Evolutionary conservation across 92 coral and sea anemone species (phyloP).

Genomic region (Galaxea fascicularis): DNA sequence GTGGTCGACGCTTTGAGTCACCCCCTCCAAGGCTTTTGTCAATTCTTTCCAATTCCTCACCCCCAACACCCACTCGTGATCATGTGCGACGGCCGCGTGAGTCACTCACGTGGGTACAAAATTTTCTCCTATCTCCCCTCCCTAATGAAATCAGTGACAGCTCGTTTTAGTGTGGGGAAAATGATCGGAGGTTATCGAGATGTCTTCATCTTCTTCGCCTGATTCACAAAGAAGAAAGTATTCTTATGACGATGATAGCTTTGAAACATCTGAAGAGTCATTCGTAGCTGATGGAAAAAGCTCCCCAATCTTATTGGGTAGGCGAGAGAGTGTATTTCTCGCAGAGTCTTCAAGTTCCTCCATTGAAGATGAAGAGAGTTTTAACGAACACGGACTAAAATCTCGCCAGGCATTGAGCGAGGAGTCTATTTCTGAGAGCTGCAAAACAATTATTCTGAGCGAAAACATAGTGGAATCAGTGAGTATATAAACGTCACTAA

Average conservation of each 20-base stretch:
- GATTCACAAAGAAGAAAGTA: not conserved
- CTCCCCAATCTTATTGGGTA: slow-evolving; percentile 32
- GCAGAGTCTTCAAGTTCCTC: slow-evolving; percentile 36
- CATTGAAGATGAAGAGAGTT: not conserved
- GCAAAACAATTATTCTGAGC: not conserved
- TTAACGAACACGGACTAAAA: not conserved
- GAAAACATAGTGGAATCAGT: slow-evolving; percentile 8
- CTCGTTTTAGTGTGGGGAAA: not conserved
- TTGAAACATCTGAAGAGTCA: slow-evolving; percentile 29
- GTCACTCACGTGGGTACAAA: no score
- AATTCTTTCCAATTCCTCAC: no score
- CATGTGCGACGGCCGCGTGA: not conserved
- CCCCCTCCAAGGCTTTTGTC: no score
- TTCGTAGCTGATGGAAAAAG: slow-evolving; percentile 32
- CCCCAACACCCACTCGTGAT: no score
- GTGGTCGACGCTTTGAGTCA: no score
- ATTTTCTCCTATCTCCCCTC: not conserved
- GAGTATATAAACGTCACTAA: slow-evolving; percentile 1
- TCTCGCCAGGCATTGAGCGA: not conserved
- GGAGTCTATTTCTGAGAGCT: not conserved
- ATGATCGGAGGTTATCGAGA: not conserved
- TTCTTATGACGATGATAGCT: slow-evolving; percentile 36
- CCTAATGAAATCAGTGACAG: not conserved
- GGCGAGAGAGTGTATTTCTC: slow-evolving; percentile 47
- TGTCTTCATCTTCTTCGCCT: slow-evolving; percentile 21